phyloP scores from a whole-genome alignment of 2,888 invertebrate genomes.

The Caenorhabditis becei region DNA sequence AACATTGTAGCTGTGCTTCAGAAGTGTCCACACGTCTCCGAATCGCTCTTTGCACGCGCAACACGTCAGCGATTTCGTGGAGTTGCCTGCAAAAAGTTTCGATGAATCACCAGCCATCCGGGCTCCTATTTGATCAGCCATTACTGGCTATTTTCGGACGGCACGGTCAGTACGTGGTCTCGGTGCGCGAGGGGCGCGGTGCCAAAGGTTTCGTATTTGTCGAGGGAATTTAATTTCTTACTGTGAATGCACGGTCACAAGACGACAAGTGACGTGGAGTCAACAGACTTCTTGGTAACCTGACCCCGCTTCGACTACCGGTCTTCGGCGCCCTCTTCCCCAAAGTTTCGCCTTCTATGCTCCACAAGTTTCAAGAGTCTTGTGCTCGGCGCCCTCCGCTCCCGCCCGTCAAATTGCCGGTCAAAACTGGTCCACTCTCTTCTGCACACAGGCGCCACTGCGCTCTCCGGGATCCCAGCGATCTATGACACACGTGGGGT shows the following conservation, averaged over 20 bases:
- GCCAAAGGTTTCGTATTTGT: slow-evolving; percentile 16
- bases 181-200: too few species aligned
- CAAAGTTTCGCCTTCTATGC: slow-evolving; percentile 4
- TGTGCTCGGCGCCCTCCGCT: slow-evolving; percentile 38
- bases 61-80: slow-evolving; percentile 73
- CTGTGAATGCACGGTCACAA: slow-evolving; percentile 35
- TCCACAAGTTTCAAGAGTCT: slow-evolving; percentile 60
- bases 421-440: slow-evolving; percentile 70
- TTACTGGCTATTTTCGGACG: slow-evolving; percentile 50
- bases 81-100: slow-evolving; percentile 36
- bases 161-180: slow-evolving; percentile 56
- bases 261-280: slow-evolving; percentile 35
- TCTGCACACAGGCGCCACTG: slow-evolving; percentile 38
- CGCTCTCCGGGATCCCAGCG: slow-evolving; percentile 31
- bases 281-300: slow-evolving; percentile 36
- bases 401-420: slow-evolving; percentile 56
- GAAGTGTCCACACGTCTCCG: slow-evolving; percentile 78
- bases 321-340: slow-evolving; percentile 40
- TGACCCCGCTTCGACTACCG: slow-evolving; percentile 47
- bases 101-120: not conserved
- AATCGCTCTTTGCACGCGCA: slow-evolving; percentile 78
- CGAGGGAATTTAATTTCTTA: slow-evolving; percentile 38
- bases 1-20: slow-evolving; percentile 77
- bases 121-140: slow-evolving; percentile 31
- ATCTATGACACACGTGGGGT: slow-evolving; percentile 31